A percentile compares a stretch with the other conserved stretches of the same genome.
phyloP scores from a whole-genome alignment of 1,140 invertebrate species.

The Agraylea sexmaculata region DNA sequence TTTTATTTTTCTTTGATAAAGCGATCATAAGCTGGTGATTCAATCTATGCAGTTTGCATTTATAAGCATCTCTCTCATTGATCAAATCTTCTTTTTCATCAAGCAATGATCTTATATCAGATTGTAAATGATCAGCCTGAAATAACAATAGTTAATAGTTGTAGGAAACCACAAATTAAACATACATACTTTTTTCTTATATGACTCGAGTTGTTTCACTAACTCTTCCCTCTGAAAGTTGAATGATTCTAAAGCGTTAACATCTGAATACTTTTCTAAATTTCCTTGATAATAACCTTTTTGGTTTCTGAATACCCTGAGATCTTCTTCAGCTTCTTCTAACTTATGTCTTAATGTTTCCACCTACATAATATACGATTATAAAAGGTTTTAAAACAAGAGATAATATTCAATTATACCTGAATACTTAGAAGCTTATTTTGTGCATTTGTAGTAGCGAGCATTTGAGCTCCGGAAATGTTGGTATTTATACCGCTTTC shows the following conservation, averaged over 20 bases:
- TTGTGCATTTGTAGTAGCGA: conserved; percentile 36
- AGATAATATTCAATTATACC: conserved; percentile 21
- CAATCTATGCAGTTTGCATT: conserved; percentile 70
- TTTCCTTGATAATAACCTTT: conserved; percentile 21
- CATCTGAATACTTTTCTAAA: conserved; percentile 16
- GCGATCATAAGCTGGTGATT: conserved; percentile 72
- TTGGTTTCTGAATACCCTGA: conserved; percentile 44
- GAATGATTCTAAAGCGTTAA: conserved; percentile 29
- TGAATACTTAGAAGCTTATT: conserved; percentile 36
- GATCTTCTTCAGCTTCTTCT: conserved; percentile 59
- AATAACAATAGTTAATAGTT: conserved; percentile 15
- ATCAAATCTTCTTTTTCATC: conserved; percentile 81
- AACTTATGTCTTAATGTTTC: conserved; percentile 59
- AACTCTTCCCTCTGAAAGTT: conserved; percentile 51
- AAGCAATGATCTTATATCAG: conserved; percentile 62
- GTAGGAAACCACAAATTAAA: conserved; percentile 19
- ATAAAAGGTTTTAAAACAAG: background rate
- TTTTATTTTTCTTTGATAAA: conserved; percentile 37
- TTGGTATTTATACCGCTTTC: conserved; percentile 25
- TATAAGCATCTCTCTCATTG: conserved; percentile 72
- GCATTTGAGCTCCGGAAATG: conserved; percentile 33
- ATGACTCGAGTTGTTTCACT: conserved; percentile 54
- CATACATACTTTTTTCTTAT: conserved; percentile 46
- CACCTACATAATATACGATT: conserved; percentile 46
- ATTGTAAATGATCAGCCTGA: conserved; percentile 52